Evolutionary conservation across 2,888 invertebrate genomes (phyloP), one percentile per base, ranked within the genome.

Genomic region (Tiphia femorata): DNA sequence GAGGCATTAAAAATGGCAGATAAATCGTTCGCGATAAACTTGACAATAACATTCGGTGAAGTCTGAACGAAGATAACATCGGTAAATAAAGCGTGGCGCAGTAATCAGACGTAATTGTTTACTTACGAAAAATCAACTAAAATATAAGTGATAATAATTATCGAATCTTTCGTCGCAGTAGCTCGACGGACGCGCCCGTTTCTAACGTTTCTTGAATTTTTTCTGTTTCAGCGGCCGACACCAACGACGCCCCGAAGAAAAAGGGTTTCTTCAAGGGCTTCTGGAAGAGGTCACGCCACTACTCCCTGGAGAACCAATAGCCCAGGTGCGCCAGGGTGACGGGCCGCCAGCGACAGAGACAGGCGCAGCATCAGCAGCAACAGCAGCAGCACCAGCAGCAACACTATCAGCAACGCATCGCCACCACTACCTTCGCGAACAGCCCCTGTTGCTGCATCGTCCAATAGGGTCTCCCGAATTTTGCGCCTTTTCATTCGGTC

Each of bases 191-290:
- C n/a, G n/a, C n/a, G n/a, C n/a, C n/a, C n/a, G n/a, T n/a, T n/a
- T n/a, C n/a, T n/a, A n/a, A n/a, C n/a, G n/a, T n/a, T n/a, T n/a
- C n/a, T n/a, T n/a, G n/a, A n/a, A n/a, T n/a, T 25, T 23, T 37
- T 56, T 77, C 62, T 75, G 77, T 84, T 84, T 73, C 87, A 90
- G 91, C 90, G 74, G 90, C 90, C 75, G 91, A 91, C 69, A 87
- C 86, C 66, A 86, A 86, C 59, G 88, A 88, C 42, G 88, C 88
- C 75, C 92, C 92, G 69, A 94, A 93, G 85, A 93, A 94, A 83
- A 93, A 92, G 84, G 93, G 94, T 66, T 94, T 95, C 84, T 95
- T 95, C 86, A 92, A 93, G 85, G 93, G 89, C 83, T 90, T 94
- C 73, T 95, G 94, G 94, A 94, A 94, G 84, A 89, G 92, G 77